These are phyloP conservation scores for Drosophila kanekoi DNA, from an alignment of 2,888 invertebrate genomes.

Conservation along the genomic window DNA sequence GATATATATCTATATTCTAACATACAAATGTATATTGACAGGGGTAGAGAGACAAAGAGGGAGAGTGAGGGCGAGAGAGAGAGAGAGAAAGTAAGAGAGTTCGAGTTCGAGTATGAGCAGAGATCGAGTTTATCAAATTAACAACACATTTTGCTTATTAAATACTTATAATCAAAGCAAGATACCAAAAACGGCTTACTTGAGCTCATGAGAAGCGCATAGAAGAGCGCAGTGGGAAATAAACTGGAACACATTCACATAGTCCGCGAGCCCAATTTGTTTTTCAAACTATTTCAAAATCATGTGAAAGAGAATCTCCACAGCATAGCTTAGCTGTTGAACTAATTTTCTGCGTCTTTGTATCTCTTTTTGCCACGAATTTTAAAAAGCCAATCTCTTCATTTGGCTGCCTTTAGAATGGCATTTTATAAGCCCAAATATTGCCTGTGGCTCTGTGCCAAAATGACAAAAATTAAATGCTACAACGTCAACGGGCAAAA, in stretches of 20 bases:
- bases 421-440: conserved; percentile 56
- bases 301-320: neutral
- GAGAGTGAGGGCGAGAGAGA: neutral
- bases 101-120: too few relatives aligned
- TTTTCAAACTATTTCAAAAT: conserved; percentile 13
- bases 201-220: too few relatives aligned
- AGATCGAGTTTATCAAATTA: too few relatives aligned
- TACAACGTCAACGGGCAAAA: conserved; percentile 54
- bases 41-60: neutral
- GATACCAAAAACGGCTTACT: too few relatives aligned
- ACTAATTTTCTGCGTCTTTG: conserved; percentile 22
- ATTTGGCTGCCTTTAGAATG: conserved; percentile 51
- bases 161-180: too few relatives aligned
- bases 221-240: too few relatives aligned
- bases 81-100: too few relatives aligned
- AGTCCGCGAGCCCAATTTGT: conserved; percentile 5
- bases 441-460: conserved; percentile 65
- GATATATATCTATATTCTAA: too few relatives aligned
- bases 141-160: too few relatives aligned
- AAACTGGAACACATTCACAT: neutral
- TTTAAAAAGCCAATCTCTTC: conserved; percentile 53
- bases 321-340: conserved; percentile 1
- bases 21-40: too few relatives aligned
- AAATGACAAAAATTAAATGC: conserved; percentile 70
- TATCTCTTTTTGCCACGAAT: conserved; percentile 9